These are phyloP conservation scores for Notodonta dromedarius DNA, from an alignment of 2,888 invertebrate species.

Conservation along the genomic window DNA sequence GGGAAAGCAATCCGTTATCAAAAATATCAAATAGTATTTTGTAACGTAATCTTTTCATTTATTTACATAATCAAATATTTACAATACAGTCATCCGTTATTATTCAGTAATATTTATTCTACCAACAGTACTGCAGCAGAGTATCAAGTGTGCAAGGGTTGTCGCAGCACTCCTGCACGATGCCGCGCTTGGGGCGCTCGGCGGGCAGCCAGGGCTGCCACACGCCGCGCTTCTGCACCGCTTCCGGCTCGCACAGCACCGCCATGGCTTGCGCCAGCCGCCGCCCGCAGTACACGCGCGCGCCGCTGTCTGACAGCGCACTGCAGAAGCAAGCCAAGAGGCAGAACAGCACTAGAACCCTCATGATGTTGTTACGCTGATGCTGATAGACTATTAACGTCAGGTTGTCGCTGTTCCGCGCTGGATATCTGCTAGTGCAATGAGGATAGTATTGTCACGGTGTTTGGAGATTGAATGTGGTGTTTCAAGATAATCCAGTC, in stretches of 20 bases:
- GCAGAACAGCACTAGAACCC: background rate
- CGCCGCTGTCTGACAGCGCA: background rate
- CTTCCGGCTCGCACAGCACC: constrained; percentile 18
- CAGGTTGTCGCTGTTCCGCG: background rate
- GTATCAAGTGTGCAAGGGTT: constrained; percentile 43
- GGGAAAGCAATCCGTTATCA: too few relatives aligned
- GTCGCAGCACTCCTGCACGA: constrained; percentile 49
- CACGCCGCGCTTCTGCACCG: background rate
- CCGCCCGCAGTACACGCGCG: constrained; percentile 31
- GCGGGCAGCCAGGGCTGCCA: constrained; percentile 20
- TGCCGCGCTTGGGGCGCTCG: constrained; percentile 21
- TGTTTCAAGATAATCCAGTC: background rate
- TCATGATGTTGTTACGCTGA: background rate
- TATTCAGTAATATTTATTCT: background rate
- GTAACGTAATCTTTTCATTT: too few relatives aligned
- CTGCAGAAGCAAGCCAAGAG: constrained; percentile 1
- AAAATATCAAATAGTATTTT: too few relatives aligned
- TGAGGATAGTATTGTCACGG: background rate
- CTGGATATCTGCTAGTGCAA: background rate
- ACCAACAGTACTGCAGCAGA: constrained; percentile 37
- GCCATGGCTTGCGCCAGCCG: constrained; percentile 26
- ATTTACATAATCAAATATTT: too few relatives aligned
- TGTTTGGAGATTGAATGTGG: background rate
- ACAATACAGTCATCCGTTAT: too few relatives aligned
- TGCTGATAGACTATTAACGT: background rate